Conservation (phyloP, 2,113 vertebrate genomes). For the Eleginops maclovinus region DNA sequence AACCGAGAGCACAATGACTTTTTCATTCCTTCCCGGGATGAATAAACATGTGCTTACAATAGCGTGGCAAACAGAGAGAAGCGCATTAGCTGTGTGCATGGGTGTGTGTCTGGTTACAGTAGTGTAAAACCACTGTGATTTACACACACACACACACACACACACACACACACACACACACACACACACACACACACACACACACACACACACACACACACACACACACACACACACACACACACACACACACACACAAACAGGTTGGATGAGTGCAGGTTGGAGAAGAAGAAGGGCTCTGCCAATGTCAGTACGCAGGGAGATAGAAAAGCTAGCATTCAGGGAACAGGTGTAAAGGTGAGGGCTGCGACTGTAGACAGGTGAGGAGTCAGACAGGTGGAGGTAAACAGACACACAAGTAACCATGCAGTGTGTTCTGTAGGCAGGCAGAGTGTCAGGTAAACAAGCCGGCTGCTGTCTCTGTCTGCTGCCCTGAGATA, state of each 20-base stretch:
- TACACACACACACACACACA: not conserved
- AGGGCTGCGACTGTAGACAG: slow-evolving; percentile 26
- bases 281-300: slow-evolving; percentile 74
- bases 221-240: slow-evolving; percentile 6
- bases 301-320: slow-evolving; percentile 60
- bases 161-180: too few relatives aligned
- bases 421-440: slow-evolving; percentile 29
- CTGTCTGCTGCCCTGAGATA: slow-evolving; percentile 73
- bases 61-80: not conserved
- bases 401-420: slow-evolving; percentile 33
- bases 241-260: slow-evolving; percentile 75
- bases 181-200: too few relatives aligned
- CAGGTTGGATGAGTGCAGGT: slow-evolving; percentile 93
- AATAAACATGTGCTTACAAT: slow-evolving; percentile 23
- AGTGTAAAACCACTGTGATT: slow-evolving; percentile 32
- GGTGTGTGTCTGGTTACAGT: slow-evolving; percentile 30
- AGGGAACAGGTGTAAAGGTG: slow-evolving; percentile 50
- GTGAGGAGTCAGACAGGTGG: slow-evolving; percentile 25
- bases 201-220: too few relatives aligned
- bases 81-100: not conserved
- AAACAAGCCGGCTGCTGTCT: slow-evolving; percentile 57
- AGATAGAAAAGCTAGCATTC: slow-evolving; percentile 8
- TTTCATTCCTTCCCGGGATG: not conserved
- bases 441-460: slow-evolving; percentile 48
- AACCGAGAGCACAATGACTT: not conserved